These are phyloP conservation scores for Bacillus rossius DNA, from an alignment of 1,140 invertebrate species.

Conservation along the genomic window DNA sequence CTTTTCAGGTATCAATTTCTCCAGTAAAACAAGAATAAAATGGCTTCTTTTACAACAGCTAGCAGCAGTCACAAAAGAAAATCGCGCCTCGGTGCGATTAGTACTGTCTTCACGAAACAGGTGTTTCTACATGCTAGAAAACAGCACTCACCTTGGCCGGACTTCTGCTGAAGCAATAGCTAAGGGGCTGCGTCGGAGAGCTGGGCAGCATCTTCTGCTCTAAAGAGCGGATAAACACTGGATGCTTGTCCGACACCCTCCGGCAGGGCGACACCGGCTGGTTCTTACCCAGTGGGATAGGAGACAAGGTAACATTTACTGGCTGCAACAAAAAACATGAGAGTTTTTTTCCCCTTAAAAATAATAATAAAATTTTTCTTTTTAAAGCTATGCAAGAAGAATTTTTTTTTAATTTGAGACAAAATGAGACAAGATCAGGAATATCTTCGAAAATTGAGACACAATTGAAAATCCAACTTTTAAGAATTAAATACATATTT, in stretches of 20 bases:
- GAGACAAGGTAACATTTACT: slow-evolving; percentile 45
- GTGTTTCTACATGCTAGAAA: too few relatives aligned
- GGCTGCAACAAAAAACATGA: slow-evolving; percentile 4
- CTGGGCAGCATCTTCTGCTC: slow-evolving; percentile 40
- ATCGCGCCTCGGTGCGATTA: too few relatives aligned
- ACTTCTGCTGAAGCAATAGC: slow-evolving; percentile 84
- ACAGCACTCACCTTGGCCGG: slow-evolving; percentile 82
- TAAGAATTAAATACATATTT: too few relatives aligned
- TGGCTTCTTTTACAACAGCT: too few relatives aligned
- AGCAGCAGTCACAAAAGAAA: too few relatives aligned
- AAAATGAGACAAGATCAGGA: neutral
- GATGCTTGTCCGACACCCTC: slow-evolving; percentile 58
- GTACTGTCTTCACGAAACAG: too few relatives aligned
- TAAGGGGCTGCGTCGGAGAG: slow-evolving; percentile 56
- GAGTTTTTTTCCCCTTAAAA: slow-evolving; percentile 17
- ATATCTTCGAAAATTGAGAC: too few relatives aligned
- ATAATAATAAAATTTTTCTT: slow-evolving; percentile 4
- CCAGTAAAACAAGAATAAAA: too few relatives aligned
- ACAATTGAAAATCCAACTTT: too few relatives aligned
- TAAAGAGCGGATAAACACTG: slow-evolving; percentile 60
- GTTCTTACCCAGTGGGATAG: slow-evolving; percentile 61
- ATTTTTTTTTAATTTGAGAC: neutral
- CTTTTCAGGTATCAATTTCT: too few relatives aligned
- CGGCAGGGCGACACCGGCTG: slow-evolving; percentile 60
- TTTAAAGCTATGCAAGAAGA: neutral